Evolutionary conservation across 2,888 invertebrate genomes (phyloP), one percentile per base, ranked within the genome.

Genomic region (Campoletis raptor): DNA sequence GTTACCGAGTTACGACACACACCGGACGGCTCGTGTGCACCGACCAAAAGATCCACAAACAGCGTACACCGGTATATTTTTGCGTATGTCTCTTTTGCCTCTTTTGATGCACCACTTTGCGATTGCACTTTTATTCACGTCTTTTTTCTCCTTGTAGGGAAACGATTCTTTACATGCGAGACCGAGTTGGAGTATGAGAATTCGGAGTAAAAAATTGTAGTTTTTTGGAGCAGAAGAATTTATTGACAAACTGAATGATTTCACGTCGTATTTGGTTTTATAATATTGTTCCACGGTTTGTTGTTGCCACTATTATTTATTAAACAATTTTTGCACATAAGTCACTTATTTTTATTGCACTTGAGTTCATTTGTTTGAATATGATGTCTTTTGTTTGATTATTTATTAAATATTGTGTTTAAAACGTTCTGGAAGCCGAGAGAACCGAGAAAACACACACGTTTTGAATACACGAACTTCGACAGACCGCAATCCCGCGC

Each of bases 1-100:
- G 67, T 86, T 86, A 86, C 83, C 86, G 86, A 86, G 86, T 86
- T 86, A 86, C 86, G 86, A 86, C 83, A 86, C 86, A 86, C 79
- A 40, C 42, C 66, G 57, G 67, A 37, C 77, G 86, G 72, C 84
- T 54, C 81, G 86, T 86, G 86, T 86, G 86, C 78, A 86, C 81
- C 81, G 80, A 80, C 80, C 80, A 67, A 83, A 72, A 83, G 79
- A 80, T 64, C 30, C 77, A 24, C 85, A 36, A 66, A 67, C 67
- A 45, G 61, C 76, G n/a, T 30, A 78, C 78, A 54, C 78, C 67
- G 76, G 64, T 52, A 45, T 73, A 57, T 79, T 64, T 79, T 61
- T 42, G 12, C 48, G 72, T 64, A 18, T 57, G 37, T 54, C 54
- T 40, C 45, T 57, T 24, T 67, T 12, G 36, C 30, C 21, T 24